Evolutionary conservation across 2,888 invertebrate species (phyloP).

Genomic region (Sialis lutaria): DNA sequence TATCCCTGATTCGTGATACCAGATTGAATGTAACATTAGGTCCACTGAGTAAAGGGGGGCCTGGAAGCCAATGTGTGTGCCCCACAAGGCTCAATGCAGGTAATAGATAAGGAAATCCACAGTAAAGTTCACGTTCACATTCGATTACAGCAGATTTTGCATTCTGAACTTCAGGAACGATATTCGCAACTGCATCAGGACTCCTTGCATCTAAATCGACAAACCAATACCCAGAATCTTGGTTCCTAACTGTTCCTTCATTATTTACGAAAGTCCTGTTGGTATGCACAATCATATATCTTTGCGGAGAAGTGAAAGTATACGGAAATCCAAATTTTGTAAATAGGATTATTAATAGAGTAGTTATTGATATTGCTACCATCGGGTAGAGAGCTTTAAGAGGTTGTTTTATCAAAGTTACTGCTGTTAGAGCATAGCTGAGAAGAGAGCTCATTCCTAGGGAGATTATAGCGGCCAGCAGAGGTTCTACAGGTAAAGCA

Average conservation of each 20-base stretch:
- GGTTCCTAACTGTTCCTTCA: conserved; percentile 27
- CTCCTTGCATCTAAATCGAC: conserved; percentile 62
- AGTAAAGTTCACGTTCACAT: conserved; percentile 49
- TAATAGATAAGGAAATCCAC: conserved; percentile 64
- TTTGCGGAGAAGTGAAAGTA: conserved; percentile 49
- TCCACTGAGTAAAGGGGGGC: conserved; percentile 19
- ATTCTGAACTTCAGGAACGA: conserved; percentile 33
- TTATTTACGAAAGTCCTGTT: conserved; percentile 39
- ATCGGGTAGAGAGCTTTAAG: conserved; percentile 33
- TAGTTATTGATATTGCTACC: conserved; percentile 31
- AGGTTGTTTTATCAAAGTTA: conserved; percentile 27
- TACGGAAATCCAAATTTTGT: conserved; percentile 63
- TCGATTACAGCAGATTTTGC: conserved; percentile 29
- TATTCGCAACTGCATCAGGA: conserved; percentile 35
- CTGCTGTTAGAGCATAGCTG: conserved; percentile 28
- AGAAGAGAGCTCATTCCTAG: conserved; percentile 26
- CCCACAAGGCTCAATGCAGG: conserved; percentile 51
- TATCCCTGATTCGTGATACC: conserved; percentile 2
- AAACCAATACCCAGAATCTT: conserved; percentile 47
- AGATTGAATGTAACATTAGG: too few relatives aligned
- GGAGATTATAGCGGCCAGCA: conserved; percentile 34
- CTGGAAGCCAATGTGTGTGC: conserved; percentile 42
- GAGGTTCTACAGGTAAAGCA: conserved; percentile 49
- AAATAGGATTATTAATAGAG: conserved; percentile 35
- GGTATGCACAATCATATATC: conserved; percentile 56